Base-by-base conservation (phyloP, 2,888 invertebrate species). In the Phengaris alcon region DNA sequence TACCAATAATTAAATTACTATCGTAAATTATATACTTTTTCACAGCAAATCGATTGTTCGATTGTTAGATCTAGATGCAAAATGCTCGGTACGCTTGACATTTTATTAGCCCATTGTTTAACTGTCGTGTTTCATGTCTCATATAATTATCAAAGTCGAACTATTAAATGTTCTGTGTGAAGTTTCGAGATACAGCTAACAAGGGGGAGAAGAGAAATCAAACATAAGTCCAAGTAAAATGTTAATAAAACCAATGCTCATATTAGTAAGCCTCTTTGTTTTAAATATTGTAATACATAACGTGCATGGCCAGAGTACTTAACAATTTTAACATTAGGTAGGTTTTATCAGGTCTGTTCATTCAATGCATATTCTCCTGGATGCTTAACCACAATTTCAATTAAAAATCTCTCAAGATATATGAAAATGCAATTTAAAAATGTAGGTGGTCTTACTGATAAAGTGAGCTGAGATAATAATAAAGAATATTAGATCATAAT, bases 401-500 rank as follows among this genome's bases (percentile, higher is more conserved):
- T 64, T 35, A 64, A 64, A 44, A 12, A 13, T 64, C 59, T 64
- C 6, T 64, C 9, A 35, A 64, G 12, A 64, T 64, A 64, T 35
- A 35, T 4, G 35, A 0, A 10, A 64, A 64, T 35, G 64, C 35
- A 35, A 64, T 44, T 64, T 64, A 44, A 64, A 64, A 64, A 44
- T 64, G 12, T 64, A 64, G 64, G 64, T 64, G 64, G 64, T 64
- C 64, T 6, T 12, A 12, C 64, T 64, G 64, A 64, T 64, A 5
- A 64, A 64, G 64, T 64, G 64, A 64, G 2, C 12, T 6, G 35
- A 64, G 64, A 13, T 64, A 64, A 64, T 64, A 64, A 64, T 64
- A 64, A 64, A 64, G 64, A 64, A 44, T 64, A 64, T 64, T 64
- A 64, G 64, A 64, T 64, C 64, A 64, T 44, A 64, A 44, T 64